These are phyloP conservation scores for Mellivora capensis DNA, from an alignment of 2,113 vertebrate species.

Conservation along the genomic window DNA sequence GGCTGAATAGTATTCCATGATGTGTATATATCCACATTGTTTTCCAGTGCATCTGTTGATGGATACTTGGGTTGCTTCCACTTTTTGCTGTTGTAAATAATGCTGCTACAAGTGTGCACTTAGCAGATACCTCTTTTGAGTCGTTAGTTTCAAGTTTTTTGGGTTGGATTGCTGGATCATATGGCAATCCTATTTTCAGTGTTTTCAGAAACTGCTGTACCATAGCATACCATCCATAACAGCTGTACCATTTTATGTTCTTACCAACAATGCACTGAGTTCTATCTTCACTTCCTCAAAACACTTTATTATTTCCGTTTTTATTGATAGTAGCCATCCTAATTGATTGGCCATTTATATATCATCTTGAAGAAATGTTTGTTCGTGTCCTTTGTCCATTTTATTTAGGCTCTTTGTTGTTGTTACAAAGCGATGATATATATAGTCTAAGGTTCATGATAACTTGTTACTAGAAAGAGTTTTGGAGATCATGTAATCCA, in stretches of 20 bases:
- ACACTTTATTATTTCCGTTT: not conserved
- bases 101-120: not conserved
- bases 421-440: not conserved
- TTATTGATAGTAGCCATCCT: not conserved
- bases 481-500: not conserved
- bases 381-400: not conserved
- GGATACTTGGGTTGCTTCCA: not conserved
- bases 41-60: not conserved
- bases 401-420: not conserved
- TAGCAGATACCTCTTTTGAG: not conserved
- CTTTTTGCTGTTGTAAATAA: not conserved
- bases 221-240: not conserved
- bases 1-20: not conserved
- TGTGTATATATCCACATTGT: not conserved
- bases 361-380: not conserved
- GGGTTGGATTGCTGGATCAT: not conserved
- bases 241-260: not conserved
- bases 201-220: not conserved
- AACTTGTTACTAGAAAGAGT: not conserved
- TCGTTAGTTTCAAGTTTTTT: not conserved
- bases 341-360: not conserved
- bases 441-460: not conserved
- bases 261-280: not conserved
- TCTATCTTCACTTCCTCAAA: not conserved
- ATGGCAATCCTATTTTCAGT: not conserved